phyloP scores from a whole-genome alignment of 92 coral and sea anemone species.

The Zoanthus solanderi region DNA sequence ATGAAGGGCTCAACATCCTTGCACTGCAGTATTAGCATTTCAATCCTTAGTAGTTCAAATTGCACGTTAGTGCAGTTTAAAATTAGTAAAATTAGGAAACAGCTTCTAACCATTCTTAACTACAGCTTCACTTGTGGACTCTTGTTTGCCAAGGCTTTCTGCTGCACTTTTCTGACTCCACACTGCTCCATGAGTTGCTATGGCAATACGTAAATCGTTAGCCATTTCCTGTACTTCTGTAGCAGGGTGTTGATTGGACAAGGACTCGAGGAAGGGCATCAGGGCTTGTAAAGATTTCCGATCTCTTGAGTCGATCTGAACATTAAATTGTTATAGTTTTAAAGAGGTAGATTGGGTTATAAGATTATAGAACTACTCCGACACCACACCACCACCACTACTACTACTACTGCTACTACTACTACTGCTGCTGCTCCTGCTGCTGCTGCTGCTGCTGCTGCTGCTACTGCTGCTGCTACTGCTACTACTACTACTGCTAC shows the following conservation, averaged over 20 bases:
- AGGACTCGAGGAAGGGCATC: constrained; percentile 75
- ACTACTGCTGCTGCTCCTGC: no score
- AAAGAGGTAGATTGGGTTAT: background rate
- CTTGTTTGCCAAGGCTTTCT: constrained; percentile 59
- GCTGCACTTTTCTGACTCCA: constrained; percentile 82
- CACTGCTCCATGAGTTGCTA: constrained; percentile 92
- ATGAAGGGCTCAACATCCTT: no score
- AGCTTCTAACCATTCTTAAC: background rate
- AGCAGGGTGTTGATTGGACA: constrained; percentile 66
- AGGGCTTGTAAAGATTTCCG: constrained; percentile 64
- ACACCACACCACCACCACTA: no score
- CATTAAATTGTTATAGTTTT: background rate
- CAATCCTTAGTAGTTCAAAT: background rate
- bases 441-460: no score
- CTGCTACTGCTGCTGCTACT: no score
- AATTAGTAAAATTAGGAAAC: background rate
- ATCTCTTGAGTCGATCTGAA: constrained; percentile 73
- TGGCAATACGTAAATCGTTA: constrained; percentile 84
- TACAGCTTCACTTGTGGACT: background rate
- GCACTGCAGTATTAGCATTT: no score
- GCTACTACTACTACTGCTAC: no score
- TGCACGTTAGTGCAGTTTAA: background rate
- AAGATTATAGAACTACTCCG: background rate
- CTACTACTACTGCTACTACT: no score
- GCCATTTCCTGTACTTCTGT: constrained; percentile 83